Percentiles rank a stretch among this genome's conserved stretches.
Evolutionary conservation across 1,140 invertebrate species (phyloP).

Genomic region (Aphelenchoides avenae): DNA sequence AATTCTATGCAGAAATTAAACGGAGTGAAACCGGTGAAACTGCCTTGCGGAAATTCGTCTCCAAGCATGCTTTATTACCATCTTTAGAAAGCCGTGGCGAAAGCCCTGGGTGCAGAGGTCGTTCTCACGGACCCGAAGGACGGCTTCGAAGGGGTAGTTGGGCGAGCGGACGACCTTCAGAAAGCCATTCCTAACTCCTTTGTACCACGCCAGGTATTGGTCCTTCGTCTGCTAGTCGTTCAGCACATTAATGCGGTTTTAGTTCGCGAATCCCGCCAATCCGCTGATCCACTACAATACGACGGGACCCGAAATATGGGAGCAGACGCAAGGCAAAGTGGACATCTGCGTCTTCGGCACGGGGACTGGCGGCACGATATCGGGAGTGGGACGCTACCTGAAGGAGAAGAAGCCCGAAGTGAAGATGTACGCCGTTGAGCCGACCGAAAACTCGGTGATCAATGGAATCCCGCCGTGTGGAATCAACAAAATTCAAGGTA

Average conservation of each 20-base stretch:
- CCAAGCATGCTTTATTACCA: no score
- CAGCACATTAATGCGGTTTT: not conserved
- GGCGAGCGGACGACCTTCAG: conserved; percentile 3
- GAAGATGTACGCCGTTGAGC: conserved; percentile 12
- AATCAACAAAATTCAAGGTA: no score
- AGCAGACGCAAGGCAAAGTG: conserved; percentile 20
- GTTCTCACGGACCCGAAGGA: not conserved
- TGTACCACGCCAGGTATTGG: conserved; percentile 25
- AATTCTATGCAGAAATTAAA: no score
- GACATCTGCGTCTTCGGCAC: conserved; percentile 12
- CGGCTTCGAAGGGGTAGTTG: conserved; percentile 7
- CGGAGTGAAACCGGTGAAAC: no score
- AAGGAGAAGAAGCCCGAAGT: conserved; percentile 17
- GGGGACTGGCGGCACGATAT: conserved; percentile 17
- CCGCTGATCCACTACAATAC: conserved; percentile 38
- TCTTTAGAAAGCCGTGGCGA: not conserved
- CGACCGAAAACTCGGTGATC: no score
- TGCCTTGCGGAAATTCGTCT: no score
- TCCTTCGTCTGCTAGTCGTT: conserved; percentile 13
- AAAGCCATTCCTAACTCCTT: conserved; percentile 20
- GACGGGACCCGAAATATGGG: conserved; percentile 25
- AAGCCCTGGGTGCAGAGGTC: conserved; percentile 12
- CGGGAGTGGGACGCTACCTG: conserved; percentile 11
- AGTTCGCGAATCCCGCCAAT: conserved; percentile 43
- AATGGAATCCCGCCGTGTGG: no score